These are phyloP conservation scores for Ophonus ardosiacus DNA, from an alignment of 2,888 invertebrate species.

Conservation along the genomic window DNA sequence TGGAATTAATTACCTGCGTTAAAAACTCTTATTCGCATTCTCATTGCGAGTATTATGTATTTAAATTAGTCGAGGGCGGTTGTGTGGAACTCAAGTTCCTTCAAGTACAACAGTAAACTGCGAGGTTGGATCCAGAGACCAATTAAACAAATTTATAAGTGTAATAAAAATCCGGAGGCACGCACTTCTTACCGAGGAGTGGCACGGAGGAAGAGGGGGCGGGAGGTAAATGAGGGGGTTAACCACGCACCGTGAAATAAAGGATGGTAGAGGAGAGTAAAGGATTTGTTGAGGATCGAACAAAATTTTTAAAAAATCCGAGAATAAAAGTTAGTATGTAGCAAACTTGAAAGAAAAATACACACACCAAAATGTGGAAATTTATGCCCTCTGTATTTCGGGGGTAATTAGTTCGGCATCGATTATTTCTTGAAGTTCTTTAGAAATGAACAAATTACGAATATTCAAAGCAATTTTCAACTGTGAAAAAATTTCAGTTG, in stretches of 20 bases:
- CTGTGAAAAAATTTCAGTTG: too few species aligned
- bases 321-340: too few species aligned
- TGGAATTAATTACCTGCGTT: slow-evolving; percentile 50
- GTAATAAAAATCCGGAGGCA: slow-evolving; percentile 72
- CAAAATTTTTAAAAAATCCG: neutral
- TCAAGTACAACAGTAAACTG: slow-evolving; percentile 63
- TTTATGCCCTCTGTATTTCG: too few species aligned
- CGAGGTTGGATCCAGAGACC: slow-evolving; percentile 72
- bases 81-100: slow-evolving; percentile 48
- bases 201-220: neutral
- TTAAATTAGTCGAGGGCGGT: slow-evolving; percentile 47
- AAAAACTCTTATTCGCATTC: slow-evolving; percentile 56
- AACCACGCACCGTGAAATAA: slow-evolving; percentile 66
- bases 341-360: too few species aligned
- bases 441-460: too few species aligned
- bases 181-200: slow-evolving; percentile 13
- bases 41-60: slow-evolving; percentile 58
- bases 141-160: slow-evolving; percentile 76
- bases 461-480: too few species aligned
- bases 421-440: too few species aligned
- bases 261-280: neutral
- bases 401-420: too few species aligned
- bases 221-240: neutral
- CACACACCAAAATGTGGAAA: too few species aligned
- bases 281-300: too few species aligned